Evolutionary conservation across 2,888 invertebrate genomes (phyloP).

Genomic region (Stenchaetothrips biformis): DNA sequence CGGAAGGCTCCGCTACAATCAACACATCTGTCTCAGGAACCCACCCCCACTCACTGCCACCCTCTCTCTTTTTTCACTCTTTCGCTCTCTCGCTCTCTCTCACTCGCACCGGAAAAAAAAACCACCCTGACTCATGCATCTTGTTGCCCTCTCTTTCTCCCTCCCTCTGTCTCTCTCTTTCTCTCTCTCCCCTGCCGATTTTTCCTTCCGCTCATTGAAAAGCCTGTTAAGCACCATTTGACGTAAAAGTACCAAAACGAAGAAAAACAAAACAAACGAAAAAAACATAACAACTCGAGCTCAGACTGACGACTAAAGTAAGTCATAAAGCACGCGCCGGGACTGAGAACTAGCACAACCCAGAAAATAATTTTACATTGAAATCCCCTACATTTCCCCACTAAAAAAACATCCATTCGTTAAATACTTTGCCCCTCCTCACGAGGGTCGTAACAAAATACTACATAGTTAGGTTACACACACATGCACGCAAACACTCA

Average conservation of each 20-base stretch:
- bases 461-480: not conserved
- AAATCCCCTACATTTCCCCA: not conserved
- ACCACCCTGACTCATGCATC: not conserved
- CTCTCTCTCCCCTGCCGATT: not conserved
- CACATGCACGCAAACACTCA: not conserved
- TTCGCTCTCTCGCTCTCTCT: not conserved
- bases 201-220: not conserved
- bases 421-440: not conserved
- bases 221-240: not conserved
- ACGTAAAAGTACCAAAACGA: not conserved
- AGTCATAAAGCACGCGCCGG: not conserved
- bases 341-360: not conserved
- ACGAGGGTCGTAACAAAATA: not conserved
- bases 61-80: conserved; percentile 28
- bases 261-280: not conserved
- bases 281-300: conserved; percentile 3
- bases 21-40: not conserved
- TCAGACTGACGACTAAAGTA: not conserved
- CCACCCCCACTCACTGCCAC: conserved; percentile 34
- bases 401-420: not conserved
- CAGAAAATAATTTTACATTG: not conserved
- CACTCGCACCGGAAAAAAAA: no score
- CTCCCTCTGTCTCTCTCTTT: no score
- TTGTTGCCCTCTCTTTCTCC: no score
- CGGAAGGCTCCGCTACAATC: conserved; percentile 3